Evolutionary conservation across 2,113 vertebrate genomes (phyloP), one percentile per base, ranked within the genome.

Genomic region (Ophiodon elongatus): DNA sequence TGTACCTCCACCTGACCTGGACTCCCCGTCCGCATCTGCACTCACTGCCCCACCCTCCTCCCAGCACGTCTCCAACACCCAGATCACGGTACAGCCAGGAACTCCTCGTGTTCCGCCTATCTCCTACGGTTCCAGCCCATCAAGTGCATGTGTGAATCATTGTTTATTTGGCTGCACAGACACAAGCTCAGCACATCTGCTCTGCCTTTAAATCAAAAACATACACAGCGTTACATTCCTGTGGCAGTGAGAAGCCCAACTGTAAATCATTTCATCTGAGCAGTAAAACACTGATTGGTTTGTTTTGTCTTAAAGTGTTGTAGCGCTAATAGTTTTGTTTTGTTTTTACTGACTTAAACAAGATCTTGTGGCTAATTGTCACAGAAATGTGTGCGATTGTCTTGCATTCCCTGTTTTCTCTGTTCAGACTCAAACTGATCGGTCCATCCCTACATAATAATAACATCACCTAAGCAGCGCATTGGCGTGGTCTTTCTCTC

Each of bases 161-260:
- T 91, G 86, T 90, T 92, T 86, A 79, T 90, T 83, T 81, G 80
- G 85, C 86, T 39, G 75, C 56, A 31, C 43, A 80, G 75, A 73
- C 65, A 76, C 43, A 6, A 76, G 74, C 62, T 81, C 87, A 84
- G 88, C 88, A 90, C 88, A 89, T 92, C 86, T 93, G 90, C 76
- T 84, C 3, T 0, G 54, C 62, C 80, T 83, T 80, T 80, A 77
- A 85, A 87, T 85, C 47, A 66, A 70, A 87, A 89, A 82, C 77
- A 88, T 59, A 45, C 76, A 57, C 60, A 0, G 37, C 43, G 33
- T 78, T 77, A 45, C 88, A 93, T 93, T 93, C 91, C 85, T 89
- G 73, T 60, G 75, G 59, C 43, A 75, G 59, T 64, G 27, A 65
- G 47, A 72, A 65, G 83, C 9, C 39, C 19, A n/a, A 43, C 19